Conservation (phyloP, 2,113 vertebrate species). For the Jaculus jaculus region DNA sequence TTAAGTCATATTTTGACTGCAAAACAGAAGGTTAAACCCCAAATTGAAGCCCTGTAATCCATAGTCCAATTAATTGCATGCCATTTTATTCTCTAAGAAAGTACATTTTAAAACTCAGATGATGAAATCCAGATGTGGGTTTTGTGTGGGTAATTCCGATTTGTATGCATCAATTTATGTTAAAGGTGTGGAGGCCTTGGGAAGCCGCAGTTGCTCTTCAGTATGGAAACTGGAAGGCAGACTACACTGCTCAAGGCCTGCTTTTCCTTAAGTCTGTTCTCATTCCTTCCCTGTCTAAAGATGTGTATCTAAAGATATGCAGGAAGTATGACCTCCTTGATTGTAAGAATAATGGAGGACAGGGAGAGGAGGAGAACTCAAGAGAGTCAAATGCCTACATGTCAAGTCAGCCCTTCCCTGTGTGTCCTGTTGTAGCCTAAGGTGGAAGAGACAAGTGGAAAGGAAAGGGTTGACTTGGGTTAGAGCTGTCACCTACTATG, state of each 20-base stretch:
- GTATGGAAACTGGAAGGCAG: background rate
- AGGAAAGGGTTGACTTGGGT: background rate
- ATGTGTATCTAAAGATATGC: too few species aligned
- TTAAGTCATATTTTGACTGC: background rate
- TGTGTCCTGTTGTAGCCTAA: too few species aligned
- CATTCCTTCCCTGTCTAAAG: background rate
- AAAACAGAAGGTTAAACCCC: background rate
- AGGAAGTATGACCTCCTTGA: background rate
- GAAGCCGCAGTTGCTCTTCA: background rate
- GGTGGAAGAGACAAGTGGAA: background rate
- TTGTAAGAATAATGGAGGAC: too few species aligned
- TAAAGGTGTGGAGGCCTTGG: background rate
- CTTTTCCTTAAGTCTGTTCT: background rate
- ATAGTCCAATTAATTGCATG: background rate
- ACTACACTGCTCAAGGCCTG: background rate
- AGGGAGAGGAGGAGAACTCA: background rate
- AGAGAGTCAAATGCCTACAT: background rate
- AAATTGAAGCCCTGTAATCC: background rate
- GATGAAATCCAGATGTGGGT: slow-evolving; percentile 14
- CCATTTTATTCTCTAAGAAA: slow-evolving; percentile 16
- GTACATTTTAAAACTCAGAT: background rate
- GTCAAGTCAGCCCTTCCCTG: background rate
- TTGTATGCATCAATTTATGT: background rate
- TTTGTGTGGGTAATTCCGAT: background rate
- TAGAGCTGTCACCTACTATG: too few species aligned